phyloP scores from a whole-genome alignment of 2,113 vertebrate species.

The Danio rerio region GRCz12tu NC_133193.1:23639501-23640000 shows the following conservation, averaged over 20 bases:
- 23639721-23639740: no score
- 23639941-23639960: neutral
- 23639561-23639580: conserved; percentile 96
- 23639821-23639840: neutral
- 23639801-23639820: neutral
- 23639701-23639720: neutral
- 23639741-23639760: neutral
- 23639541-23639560: conserved; percentile 93
- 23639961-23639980: neutral
- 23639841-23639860: neutral
- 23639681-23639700: neutral
- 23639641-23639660: neutral
- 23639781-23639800: neutral
- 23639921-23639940: neutral
- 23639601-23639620: neutral
- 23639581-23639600: neutral
- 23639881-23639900: neutral
- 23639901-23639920: neutral
- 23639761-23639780: neutral
- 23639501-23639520: conserved; percentile 16
- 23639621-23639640: neutral
- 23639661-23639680: neutral
- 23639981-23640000: neutral
- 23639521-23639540: conserved; percentile 89
- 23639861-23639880: neutral